These are phyloP conservation scores for Thalassoma bifasciatum DNA, from an alignment of 2,113 vertebrate species.

Conservation along the genomic window DNA sequence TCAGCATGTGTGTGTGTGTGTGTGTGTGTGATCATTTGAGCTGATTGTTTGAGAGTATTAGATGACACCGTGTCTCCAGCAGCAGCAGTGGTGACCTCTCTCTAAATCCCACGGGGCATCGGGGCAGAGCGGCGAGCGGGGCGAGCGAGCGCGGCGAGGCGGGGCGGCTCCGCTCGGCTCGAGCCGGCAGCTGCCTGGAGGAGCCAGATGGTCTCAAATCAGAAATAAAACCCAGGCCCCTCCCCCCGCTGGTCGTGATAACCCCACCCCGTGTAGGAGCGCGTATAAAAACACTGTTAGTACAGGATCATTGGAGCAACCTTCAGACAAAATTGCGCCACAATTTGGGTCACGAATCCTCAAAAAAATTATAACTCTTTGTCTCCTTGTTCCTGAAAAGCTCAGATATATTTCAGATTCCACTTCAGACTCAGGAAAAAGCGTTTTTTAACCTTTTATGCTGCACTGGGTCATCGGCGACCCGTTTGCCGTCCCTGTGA, in stretches of 20 bases:
- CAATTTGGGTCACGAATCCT: neutral
- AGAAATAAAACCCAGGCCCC: slow-evolving; percentile 68
- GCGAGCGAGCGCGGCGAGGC: too few species aligned
- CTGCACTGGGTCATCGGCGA: too few species aligned
- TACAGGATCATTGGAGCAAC: slow-evolving; percentile 27
- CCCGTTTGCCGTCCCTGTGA: too few species aligned
- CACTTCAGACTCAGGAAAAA: neutral
- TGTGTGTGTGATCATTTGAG: slow-evolving; percentile 18
- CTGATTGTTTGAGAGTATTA: slow-evolving; percentile 56
- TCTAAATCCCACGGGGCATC: slow-evolving; percentile 75
- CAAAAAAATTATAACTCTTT: neutral
- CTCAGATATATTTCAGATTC: neutral
- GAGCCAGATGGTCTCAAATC: slow-evolving; percentile 80
- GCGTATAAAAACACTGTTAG: slow-evolving; percentile 18
- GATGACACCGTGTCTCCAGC: slow-evolving; percentile 65
- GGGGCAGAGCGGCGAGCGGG: slow-evolving; percentile 46
- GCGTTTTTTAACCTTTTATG: neutral
- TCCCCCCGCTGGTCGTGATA: slow-evolving; percentile 26
- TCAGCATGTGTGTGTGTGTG: slow-evolving; percentile 6
- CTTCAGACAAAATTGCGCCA: neutral
- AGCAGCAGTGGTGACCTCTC: slow-evolving; percentile 72
- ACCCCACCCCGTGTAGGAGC: slow-evolving; percentile 23
- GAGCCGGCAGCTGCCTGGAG: slow-evolving; percentile 70
- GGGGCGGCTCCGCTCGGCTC: slow-evolving; percentile 42
- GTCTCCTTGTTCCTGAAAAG: slow-evolving; percentile 12